Percentiles rank a stretch among this genome's conserved stretches.
phyloP scores from a whole-genome alignment of 2,888 invertebrate genomes.

The Ectobius pallidus region DNA sequence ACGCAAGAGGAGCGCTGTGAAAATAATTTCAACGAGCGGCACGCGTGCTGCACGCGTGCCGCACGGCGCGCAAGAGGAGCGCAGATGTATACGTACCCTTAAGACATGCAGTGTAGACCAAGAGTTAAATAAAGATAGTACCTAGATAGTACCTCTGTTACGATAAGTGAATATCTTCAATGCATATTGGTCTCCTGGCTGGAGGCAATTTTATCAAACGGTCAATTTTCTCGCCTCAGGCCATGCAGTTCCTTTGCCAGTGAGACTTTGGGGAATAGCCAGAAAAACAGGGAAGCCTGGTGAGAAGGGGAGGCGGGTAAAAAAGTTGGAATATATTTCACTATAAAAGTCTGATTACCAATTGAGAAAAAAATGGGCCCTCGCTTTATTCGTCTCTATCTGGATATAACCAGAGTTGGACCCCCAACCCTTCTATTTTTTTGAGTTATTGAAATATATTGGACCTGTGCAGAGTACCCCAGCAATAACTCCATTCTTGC shows the following conservation, averaged over 20 bases:
- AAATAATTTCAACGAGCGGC: too few species aligned
- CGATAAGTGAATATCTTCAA: too few species aligned
- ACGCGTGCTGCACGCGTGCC: too few species aligned
- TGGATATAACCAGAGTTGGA: neutral
- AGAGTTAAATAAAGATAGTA: too few species aligned
- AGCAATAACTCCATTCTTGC: slow-evolving; percentile 1
- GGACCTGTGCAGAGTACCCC: neutral
- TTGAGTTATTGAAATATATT: slow-evolving; percentile 28
- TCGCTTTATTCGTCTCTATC: slow-evolving; percentile 12
- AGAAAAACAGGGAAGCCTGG: neutral
- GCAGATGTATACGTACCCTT: too few species aligned
- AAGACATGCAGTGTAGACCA: too few species aligned
- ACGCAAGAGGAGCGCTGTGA: too few species aligned
- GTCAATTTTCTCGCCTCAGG: slow-evolving; percentile 32
- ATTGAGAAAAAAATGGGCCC: slow-evolving; percentile 2
- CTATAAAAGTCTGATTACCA: slow-evolving; percentile 38
- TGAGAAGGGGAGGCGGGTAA: neutral
- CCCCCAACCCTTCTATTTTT: neutral
- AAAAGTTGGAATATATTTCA: slow-evolving; percentile 34
- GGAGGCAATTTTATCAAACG: slow-evolving; percentile 36
- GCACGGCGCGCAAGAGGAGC: too few species aligned
- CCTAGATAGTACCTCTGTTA: too few species aligned
- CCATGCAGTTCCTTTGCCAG: neutral
- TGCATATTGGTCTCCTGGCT: too few species aligned
- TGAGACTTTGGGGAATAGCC: slow-evolving; percentile 13